Conservation (phyloP, 2,888 invertebrate genomes). For the Eupithecia pulchellata region DNA sequence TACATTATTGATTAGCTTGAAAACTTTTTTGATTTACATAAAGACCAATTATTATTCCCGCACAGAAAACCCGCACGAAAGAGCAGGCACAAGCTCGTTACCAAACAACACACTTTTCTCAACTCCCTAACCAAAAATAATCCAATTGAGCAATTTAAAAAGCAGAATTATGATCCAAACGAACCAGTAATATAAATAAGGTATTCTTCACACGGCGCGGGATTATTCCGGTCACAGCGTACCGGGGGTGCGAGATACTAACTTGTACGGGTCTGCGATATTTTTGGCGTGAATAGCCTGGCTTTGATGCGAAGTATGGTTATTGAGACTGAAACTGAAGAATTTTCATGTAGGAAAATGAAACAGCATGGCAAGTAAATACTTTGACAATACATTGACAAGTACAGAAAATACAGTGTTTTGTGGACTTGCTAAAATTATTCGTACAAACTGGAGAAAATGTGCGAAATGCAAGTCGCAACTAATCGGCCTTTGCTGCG, state of each 20-base stretch:
- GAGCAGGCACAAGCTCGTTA: neutral
- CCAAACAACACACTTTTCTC: neutral
- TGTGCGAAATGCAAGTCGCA: too few relatives aligned
- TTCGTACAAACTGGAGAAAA: too few relatives aligned
- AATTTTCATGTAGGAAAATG: neutral
- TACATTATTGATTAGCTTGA: neutral
- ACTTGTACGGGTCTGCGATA: slow-evolving; percentile 26
- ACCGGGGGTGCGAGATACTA: slow-evolving; percentile 53
- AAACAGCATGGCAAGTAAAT: too few relatives aligned
- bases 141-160: slow-evolving; percentile 28
- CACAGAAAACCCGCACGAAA: neutral
- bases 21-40: neutral
- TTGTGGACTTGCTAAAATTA: too few relatives aligned
- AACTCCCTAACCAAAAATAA: slow-evolving; percentile 15
- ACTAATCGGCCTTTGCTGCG: too few relatives aligned
- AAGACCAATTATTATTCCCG: too few relatives aligned
- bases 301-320: neutral
- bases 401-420: too few relatives aligned
- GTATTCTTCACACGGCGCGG: slow-evolving; percentile 51
- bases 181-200: slow-evolving; percentile 32
- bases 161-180: slow-evolving; percentile 33
- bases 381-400: too few relatives aligned
- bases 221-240: slow-evolving; percentile 60
- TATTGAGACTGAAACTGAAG: neutral
- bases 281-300: slow-evolving; percentile 24